Conservation (phyloP, 2,797 vertebrate species). For the Toxotes lorentzi region DNA sequence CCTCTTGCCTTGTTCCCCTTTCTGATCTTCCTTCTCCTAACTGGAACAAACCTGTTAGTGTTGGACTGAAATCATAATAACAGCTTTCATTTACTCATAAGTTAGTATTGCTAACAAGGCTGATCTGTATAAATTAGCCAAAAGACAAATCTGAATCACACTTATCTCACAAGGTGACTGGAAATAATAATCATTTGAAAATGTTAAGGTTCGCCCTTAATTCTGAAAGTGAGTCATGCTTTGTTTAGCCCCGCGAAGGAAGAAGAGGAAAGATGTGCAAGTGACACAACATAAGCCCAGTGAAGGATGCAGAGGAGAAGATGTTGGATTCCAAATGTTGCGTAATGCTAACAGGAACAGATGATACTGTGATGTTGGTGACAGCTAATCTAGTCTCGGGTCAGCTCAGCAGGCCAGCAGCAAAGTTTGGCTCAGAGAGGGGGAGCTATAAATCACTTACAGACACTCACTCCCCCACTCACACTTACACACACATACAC, state of each 20-base stretch:
- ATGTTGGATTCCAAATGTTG: constrained; percentile 55
- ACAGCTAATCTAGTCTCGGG: constrained; percentile 74
- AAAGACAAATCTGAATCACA: constrained; percentile 9
- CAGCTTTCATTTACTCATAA: not conserved
- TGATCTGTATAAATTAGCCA: not conserved
- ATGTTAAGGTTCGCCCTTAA: not conserved
- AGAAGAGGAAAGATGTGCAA: constrained; percentile 30
- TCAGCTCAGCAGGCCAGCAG: constrained; percentile 68
- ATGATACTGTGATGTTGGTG: constrained; percentile 66
- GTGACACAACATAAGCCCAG: constrained; percentile 21
- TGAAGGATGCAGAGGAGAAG: constrained; percentile 30
- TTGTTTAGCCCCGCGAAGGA: constrained; percentile 12
- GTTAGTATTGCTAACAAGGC: not conserved
- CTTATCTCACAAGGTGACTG: not conserved
- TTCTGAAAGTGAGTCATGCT: constrained; percentile 8
- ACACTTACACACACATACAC: constrained; percentile 1
- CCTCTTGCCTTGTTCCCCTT: constrained; percentile 12
- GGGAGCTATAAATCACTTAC: constrained; percentile 74
- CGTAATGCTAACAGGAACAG: constrained; percentile 67
- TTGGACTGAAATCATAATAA: constrained; percentile 10
- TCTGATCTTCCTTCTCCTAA: not conserved
- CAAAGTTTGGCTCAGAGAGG: constrained; percentile 68
- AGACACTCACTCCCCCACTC: constrained; percentile 16
- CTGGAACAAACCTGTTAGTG: constrained; percentile 21
- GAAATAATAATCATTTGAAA: constrained; percentile 1